phyloP scores from a whole-genome alignment of 2,113 vertebrate genomes.

The Oreochromis spilurus region DNA sequence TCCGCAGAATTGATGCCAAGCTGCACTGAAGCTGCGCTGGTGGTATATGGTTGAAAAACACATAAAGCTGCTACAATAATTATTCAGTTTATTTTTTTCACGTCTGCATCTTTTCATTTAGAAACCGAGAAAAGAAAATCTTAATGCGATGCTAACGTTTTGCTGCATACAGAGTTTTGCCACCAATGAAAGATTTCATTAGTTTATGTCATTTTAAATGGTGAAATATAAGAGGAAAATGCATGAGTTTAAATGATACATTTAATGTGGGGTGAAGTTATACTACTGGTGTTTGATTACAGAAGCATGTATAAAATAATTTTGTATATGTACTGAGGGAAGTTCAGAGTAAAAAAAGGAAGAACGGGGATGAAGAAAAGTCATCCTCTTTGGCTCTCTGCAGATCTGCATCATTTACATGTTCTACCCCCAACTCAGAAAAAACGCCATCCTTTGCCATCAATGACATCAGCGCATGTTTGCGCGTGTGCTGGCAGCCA shows the following conservation, averaged over 20 bases:
- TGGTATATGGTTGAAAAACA: background rate
- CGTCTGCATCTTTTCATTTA: background rate
- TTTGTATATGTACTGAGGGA: rapidly evolving
- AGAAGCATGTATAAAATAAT: background rate
- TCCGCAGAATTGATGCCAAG: background rate
- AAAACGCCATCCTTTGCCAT: background rate
- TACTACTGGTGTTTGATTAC: background rate
- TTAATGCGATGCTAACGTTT: rapidly evolving
- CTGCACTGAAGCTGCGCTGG: background rate
- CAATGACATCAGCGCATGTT: conserved; percentile 1
- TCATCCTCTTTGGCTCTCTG: background rate
- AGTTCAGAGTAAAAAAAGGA: background rate
- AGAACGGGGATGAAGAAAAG: background rate
- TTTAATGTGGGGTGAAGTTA: background rate
- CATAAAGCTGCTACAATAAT: rapidly evolving
- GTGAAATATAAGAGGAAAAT: rapidly evolving
- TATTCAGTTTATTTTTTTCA: rapidly evolving
- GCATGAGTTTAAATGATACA: background rate
- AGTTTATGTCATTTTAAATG: background rate
- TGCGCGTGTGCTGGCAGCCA: conserved; percentile 7
- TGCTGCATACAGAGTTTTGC: background rate
- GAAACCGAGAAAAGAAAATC: background rate
- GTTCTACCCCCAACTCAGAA: background rate
- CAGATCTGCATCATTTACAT: background rate
- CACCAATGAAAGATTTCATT: background rate